phyloP scores from a whole-genome alignment of 2,113 vertebrate genomes.

The Fulmarus glacialis region DNA sequence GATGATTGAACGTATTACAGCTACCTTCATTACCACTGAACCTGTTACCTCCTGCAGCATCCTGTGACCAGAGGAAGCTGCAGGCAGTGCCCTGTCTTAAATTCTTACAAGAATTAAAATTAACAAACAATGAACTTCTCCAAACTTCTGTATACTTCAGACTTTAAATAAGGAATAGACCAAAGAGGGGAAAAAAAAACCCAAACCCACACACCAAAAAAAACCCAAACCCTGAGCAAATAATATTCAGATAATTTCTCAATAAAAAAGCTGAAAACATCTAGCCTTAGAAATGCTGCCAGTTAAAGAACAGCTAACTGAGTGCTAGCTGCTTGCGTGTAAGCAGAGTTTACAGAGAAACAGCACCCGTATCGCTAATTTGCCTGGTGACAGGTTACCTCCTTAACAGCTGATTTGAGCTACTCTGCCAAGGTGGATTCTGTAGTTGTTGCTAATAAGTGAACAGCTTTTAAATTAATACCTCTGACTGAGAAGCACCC shows the following conservation, averaged over 20 bases:
- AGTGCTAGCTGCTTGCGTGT: not conserved
- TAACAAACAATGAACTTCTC: not conserved
- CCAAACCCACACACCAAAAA: too few relatives aligned
- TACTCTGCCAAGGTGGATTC: not conserved
- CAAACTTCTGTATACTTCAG: not conserved
- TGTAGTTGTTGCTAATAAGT: not conserved
- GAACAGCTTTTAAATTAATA: not conserved
- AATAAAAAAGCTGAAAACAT: not conserved
- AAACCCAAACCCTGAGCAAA: not conserved
- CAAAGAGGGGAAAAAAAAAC: accelerated
- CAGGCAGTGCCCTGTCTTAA: not conserved
- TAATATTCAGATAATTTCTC: not conserved
- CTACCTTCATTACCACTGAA: not conserved
- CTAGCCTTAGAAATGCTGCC: not conserved
- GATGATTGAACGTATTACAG: not conserved
- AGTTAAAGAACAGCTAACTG: not conserved
- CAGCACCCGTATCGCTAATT: not conserved
- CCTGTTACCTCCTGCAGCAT: not conserved
- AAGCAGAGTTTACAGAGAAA: not conserved
- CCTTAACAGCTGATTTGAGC: not conserved
- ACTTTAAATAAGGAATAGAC: not conserved
- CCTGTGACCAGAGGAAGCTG: not conserved
- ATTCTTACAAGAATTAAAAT: not conserved
- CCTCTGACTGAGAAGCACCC: not conserved
- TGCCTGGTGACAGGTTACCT: not conserved